Evolutionary conservation across 2,113 vertebrate species (phyloP).

Genomic region (Spea bombifrons): DNA sequence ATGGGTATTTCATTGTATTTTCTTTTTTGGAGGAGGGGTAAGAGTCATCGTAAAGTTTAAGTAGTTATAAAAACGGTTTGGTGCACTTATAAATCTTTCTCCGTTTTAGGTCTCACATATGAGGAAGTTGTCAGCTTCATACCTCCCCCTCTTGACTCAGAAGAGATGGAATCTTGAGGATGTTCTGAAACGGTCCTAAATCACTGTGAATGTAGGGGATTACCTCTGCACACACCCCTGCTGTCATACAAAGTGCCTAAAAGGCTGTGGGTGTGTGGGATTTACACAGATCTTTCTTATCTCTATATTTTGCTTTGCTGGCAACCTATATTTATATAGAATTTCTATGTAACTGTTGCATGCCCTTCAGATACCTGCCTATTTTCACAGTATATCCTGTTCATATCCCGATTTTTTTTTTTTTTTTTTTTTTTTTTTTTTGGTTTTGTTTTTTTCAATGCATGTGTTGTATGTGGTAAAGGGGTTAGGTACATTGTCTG

Average conservation of each 20-base stretch:
- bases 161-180: slow-evolving; percentile 94
- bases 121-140: slow-evolving; percentile 92
- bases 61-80: background rate
- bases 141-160: slow-evolving; percentile 82
- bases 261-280: slow-evolving; percentile 17
- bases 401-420: no score
- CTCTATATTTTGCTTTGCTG: slow-evolving; percentile 31
- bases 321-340: slow-evolving; percentile 18
- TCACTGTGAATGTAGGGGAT: slow-evolving; percentile 31
- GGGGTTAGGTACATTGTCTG: no score
- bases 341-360: slow-evolving; percentile 28
- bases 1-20: no score
- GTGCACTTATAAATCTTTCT: slow-evolving; percentile 1
- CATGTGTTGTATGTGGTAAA: no score
- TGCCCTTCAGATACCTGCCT: background rate
- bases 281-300: slow-evolving; percentile 8
- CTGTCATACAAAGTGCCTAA: slow-evolving; percentile 37
- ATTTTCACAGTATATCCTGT: no score
- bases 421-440: no score
- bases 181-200: slow-evolving; percentile 12
- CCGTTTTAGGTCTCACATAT: slow-evolving; percentile 81
- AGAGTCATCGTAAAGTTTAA: no score
- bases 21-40: no score
- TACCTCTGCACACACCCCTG: background rate
- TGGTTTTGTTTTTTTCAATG: no score